Evolutionary conservation across 2,797 vertebrate genomes (phyloP).

Genomic region (Ciconia nigra): DNA sequence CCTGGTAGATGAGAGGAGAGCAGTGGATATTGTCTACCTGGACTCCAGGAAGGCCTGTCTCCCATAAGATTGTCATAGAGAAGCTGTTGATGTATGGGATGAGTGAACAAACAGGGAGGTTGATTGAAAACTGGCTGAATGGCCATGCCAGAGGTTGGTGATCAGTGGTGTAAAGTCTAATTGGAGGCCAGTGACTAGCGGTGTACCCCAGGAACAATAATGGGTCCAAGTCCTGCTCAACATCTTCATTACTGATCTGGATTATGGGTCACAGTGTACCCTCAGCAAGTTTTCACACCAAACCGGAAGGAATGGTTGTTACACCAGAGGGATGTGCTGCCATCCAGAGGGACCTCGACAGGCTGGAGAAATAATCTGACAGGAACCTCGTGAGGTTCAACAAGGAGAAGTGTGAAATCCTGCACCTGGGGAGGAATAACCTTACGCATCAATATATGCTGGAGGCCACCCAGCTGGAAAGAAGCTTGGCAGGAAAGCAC

Average conservation of each 20-base stretch:
- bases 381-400: not conserved
- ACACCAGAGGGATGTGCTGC: not conserved
- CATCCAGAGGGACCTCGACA: not conserved
- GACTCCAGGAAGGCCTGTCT: not conserved
- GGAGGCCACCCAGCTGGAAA: not conserved
- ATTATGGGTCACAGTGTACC: not conserved
- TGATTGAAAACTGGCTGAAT: not conserved
- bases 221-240: not conserved
- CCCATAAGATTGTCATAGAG: no score
- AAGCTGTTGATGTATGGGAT: not conserved
- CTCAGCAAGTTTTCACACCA: not conserved
- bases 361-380: not conserved
- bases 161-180: not conserved
- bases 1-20: not conserved
- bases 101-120: not conserved
- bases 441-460: not conserved
- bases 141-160: not conserved
- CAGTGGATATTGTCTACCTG: not conserved
- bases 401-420: not conserved
- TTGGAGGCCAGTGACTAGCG: not conserved
- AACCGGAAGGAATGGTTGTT: not conserved
- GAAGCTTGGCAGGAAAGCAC: not conserved
- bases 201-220: not conserved
- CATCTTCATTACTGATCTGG: not conserved
- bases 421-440: not conserved